These are phyloP conservation scores for Eristalinus aeneus DNA, from an alignment of 2,888 invertebrate genomes.

Conservation along the genomic window DNA sequence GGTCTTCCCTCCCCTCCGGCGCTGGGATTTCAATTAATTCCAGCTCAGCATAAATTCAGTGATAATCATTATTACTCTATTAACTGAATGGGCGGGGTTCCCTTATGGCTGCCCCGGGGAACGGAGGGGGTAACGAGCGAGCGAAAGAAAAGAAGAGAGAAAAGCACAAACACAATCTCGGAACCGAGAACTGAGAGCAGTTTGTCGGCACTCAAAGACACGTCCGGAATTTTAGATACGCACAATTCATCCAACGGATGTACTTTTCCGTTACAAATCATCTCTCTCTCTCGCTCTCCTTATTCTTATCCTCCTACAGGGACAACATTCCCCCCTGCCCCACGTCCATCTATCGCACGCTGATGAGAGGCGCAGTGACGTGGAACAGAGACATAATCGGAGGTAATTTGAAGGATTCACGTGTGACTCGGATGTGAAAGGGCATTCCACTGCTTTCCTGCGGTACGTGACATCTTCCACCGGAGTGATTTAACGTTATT, in stretches of 20 bases:
- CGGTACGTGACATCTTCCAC: slow-evolving; percentile 54
- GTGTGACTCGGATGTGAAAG: slow-evolving; percentile 48
- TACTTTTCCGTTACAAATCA: slow-evolving; percentile 44
- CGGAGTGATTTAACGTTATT: slow-evolving; percentile 57
- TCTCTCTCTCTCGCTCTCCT: slow-evolving; percentile 9
- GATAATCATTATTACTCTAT: slow-evolving; percentile 50
- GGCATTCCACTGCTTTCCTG: background rate
- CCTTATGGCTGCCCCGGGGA: background rate
- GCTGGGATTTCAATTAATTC: slow-evolving; percentile 31
- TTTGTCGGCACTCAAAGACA: slow-evolving; percentile 55
- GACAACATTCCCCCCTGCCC: background rate
- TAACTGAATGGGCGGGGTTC: slow-evolving; percentile 25
- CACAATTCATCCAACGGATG: slow-evolving; percentile 61
- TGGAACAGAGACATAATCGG: slow-evolving; percentile 59
- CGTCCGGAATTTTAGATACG: slow-evolving; percentile 62
- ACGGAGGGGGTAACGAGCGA: background rate
- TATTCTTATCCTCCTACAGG: background rate
- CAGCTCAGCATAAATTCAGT: slow-evolving; percentile 41
- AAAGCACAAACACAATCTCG: slow-evolving; percentile 35
- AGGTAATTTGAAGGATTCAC: slow-evolving; percentile 62
- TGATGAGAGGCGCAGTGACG: background rate
- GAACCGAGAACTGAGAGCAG: slow-evolving; percentile 38
- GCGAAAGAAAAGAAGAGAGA: background rate
- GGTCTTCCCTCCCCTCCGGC: background rate
- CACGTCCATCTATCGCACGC: background rate